These are phyloP conservation scores for Calephelis virginiensis DNA, from an alignment of 1,140 invertebrate species.

Conservation along the genomic window DNA sequence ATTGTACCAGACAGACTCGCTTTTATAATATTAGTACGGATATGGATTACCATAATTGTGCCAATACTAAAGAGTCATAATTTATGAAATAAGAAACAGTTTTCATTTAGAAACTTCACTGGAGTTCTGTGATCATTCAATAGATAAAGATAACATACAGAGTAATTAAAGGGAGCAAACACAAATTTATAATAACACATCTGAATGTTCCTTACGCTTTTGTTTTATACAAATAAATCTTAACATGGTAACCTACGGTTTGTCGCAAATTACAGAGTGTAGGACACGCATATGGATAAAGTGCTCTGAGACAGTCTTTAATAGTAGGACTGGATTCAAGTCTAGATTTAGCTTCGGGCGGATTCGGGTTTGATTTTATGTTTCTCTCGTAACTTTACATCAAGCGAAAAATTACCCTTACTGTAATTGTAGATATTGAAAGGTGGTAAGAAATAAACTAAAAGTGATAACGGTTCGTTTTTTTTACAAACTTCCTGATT, in stretches of 20 bases:
- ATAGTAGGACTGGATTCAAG: constrained; percentile 52
- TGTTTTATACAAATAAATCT: constrained; percentile 58
- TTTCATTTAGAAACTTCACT: too few relatives aligned
- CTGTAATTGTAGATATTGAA: background rate
- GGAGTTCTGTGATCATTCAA: background rate
- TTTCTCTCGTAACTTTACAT: constrained; percentile 18
- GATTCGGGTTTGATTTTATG: constrained; percentile 26
- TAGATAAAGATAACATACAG: constrained; percentile 17
- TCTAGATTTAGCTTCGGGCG: constrained; percentile 44
- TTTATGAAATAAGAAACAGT: too few relatives aligned
- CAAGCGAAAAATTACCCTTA: background rate
- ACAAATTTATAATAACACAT: constrained; percentile 49
- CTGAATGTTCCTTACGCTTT: constrained; percentile 33
- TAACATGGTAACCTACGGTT: constrained; percentile 38
- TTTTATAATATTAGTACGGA: too few relatives aligned
- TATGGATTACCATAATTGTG: too few relatives aligned
- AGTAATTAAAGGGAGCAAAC: constrained; percentile 31
- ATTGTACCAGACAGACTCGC: too few relatives aligned
- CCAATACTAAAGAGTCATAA: too few relatives aligned
- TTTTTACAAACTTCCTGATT: too few relatives aligned
- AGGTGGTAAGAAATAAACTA: too few relatives aligned
- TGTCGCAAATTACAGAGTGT: constrained; percentile 56
- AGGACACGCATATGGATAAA: constrained; percentile 50
- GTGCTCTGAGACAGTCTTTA: constrained; percentile 54
- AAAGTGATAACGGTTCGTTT: too few relatives aligned